phyloP scores from a whole-genome alignment of 1,140 invertebrate genomes.

The Bactericera cockerelli region DNA sequence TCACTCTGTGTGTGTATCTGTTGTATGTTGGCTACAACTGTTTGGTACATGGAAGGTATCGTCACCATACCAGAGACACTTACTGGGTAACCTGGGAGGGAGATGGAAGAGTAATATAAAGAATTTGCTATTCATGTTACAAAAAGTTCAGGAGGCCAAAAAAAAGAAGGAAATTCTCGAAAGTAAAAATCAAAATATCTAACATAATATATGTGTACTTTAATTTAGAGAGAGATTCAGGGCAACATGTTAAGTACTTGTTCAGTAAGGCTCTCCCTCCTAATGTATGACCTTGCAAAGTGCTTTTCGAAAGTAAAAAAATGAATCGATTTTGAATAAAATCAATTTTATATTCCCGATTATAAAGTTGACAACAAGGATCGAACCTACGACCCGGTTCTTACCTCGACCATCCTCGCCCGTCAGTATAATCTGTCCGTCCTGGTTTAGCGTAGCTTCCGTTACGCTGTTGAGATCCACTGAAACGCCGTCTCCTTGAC shows the following conservation, averaged over 20 bases:
- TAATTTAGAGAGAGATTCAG: too few relatives aligned
- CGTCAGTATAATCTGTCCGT: slow-evolving; percentile 87
- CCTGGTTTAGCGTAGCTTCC: slow-evolving; percentile 71
- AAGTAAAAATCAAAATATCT: background rate
- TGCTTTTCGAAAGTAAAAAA: too few relatives aligned
- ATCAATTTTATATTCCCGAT: too few relatives aligned
- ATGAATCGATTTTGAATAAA: too few relatives aligned
- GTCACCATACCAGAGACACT: slow-evolving; percentile 89
- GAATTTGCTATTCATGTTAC: background rate
- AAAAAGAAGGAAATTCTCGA: slow-evolving; percentile 3
- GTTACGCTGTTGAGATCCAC: slow-evolving; percentile 78
- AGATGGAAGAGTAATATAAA: slow-evolving; percentile 23
- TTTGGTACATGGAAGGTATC: slow-evolving; percentile 91
- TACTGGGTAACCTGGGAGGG: slow-evolving; percentile 56
- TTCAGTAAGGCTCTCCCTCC: too few relatives aligned
- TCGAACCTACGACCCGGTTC: too few relatives aligned
- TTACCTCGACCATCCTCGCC: slow-evolving; percentile 84
- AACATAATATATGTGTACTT: too few relatives aligned
- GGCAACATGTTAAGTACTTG: too few relatives aligned
- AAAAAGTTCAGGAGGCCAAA: background rate
- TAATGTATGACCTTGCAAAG: too few relatives aligned
- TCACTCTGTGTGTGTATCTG: slow-evolving; percentile 55
- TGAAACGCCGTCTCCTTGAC: slow-evolving; percentile 40
- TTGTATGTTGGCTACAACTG: slow-evolving; percentile 84
- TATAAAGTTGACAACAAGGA: too few relatives aligned